phyloP scores from a whole-genome alignment of 2,888 invertebrate species.

The Himalopsyche kuldschensis region DNA sequence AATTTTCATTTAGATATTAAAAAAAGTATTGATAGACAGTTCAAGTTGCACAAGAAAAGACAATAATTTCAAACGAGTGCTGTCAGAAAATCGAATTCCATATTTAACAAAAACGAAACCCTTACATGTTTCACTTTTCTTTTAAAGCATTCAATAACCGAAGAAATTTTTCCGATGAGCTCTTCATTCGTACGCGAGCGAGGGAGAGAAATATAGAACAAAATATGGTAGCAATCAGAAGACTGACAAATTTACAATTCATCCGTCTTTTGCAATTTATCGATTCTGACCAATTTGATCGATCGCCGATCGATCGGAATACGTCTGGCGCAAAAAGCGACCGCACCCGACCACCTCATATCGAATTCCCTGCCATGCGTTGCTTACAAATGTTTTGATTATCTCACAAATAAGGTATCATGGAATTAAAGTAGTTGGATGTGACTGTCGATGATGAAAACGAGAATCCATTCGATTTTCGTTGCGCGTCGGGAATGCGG shows the following conservation, averaged over 20 bases:
- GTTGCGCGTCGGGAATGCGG: conserved; percentile 31
- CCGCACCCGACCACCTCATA: conserved; percentile 35
- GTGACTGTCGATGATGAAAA: conserved; percentile 28
- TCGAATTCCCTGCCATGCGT: conserved; percentile 11
- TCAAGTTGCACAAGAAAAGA: not conserved
- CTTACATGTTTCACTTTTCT: not conserved
- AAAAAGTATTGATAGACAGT: not conserved
- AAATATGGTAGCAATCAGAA: not conserved
- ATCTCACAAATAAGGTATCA: conserved; percentile 22
- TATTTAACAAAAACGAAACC: not conserved
- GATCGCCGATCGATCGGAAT: conserved; percentile 31
- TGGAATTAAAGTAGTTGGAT: conserved; percentile 12
- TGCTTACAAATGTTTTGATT: conserved; percentile 29
- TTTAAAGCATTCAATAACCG: not conserved
- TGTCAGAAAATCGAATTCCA: not conserved
- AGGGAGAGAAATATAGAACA: not conserved
- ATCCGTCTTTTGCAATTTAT: conserved; percentile 15
- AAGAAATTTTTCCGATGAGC: not conserved
- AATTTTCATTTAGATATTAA: too few species aligned
- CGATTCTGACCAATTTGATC: conserved; percentile 28
- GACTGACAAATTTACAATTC: conserved; percentile 28
- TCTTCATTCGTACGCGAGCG: not conserved
- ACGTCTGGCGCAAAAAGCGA: conserved; percentile 41
- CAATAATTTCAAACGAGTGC: not conserved
- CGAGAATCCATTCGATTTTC: conserved; percentile 21